phyloP scores from a whole-genome alignment of 2,888 invertebrate genomes.

The Andricus quercusramuli region DNA sequence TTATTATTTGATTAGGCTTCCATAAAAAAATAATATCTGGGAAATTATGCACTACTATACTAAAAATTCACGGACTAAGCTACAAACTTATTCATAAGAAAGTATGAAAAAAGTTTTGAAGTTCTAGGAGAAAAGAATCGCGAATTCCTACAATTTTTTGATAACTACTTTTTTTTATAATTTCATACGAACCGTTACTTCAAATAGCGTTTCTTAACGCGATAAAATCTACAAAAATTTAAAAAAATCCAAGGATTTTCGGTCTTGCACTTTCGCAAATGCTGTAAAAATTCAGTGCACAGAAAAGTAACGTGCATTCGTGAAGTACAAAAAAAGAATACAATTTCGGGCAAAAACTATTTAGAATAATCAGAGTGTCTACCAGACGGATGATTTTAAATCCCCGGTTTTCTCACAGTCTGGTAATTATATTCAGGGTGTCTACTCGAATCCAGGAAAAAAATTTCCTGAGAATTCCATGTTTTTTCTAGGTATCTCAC shows the following conservation, averaged over 20 bases:
- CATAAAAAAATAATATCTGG: not conserved
- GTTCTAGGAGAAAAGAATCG: too few species aligned
- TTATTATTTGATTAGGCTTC: not conserved
- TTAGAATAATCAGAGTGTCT: not conserved
- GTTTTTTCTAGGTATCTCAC: too few species aligned
- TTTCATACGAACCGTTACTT: too few species aligned
- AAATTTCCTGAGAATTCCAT: too few species aligned
- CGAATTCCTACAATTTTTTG: too few species aligned
- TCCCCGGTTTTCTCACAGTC: too few species aligned
- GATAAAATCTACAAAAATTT: not conserved
- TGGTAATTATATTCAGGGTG: too few species aligned
- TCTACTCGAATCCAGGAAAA: too few species aligned
- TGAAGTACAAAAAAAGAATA: conserved; percentile 23
- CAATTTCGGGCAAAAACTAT: not conserved
- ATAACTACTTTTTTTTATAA: too few species aligned
- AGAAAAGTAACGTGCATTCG: conserved; percentile 18
- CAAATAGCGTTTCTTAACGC: not conserved
- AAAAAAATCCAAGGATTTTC: not conserved
- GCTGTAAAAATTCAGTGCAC: conserved; percentile 28
- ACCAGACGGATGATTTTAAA: too few species aligned
- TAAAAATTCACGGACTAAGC: not conserved
- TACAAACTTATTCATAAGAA: not conserved
- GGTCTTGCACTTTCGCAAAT: not conserved
- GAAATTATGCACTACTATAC: not conserved
- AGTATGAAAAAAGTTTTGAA: too few species aligned